These are phyloP conservation scores for Melipona bicolor DNA, from an alignment of 2,888 invertebrate species.

Conservation along the genomic window DNA sequence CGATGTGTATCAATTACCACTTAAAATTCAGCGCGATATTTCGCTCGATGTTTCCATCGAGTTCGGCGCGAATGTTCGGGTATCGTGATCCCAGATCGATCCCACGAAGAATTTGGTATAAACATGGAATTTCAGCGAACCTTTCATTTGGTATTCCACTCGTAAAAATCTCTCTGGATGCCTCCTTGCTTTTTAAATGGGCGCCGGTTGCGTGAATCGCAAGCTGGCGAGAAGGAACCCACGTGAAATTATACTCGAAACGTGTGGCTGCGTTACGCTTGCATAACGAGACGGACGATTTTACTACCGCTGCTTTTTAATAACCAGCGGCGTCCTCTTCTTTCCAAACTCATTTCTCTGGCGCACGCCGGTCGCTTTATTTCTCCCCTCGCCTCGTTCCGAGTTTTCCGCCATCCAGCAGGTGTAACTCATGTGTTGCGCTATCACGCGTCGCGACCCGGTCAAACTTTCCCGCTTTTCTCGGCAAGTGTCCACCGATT, in stretches of 20 bases:
- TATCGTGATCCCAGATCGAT: not conserved
- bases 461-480: conserved; percentile 41
- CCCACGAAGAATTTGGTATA: conserved; percentile 35
- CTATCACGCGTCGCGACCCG: conserved; percentile 18
- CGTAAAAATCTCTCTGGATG: conserved; percentile 38
- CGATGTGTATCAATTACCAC: conserved; percentile 11
- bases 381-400: conserved; percentile 11
- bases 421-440: conserved; percentile 58
- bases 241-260: conserved; percentile 35
- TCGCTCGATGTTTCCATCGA: not conserved
- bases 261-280: conserved; percentile 20
- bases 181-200: conserved; percentile 47
- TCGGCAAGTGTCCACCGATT: conserved; percentile 14
- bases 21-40: conserved; percentile 10
- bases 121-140: conserved; percentile 50
- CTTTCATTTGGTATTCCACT: conserved; percentile 48
- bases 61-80: conserved; percentile 4
- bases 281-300: conserved; percentile 28
- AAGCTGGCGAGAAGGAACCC: conserved; percentile 9
- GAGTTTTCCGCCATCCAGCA: conserved; percentile 22
- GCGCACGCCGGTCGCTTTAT: conserved; percentile 11
- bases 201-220: conserved; percentile 29
- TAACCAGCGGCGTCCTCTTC: conserved; percentile 5
- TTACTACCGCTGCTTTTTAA: conserved; percentile 28
- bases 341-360: conserved; percentile 29